phyloP scores from a whole-genome alignment of 2,113 vertebrate genomes.

The Psilopogon haemacephalus region DNA sequence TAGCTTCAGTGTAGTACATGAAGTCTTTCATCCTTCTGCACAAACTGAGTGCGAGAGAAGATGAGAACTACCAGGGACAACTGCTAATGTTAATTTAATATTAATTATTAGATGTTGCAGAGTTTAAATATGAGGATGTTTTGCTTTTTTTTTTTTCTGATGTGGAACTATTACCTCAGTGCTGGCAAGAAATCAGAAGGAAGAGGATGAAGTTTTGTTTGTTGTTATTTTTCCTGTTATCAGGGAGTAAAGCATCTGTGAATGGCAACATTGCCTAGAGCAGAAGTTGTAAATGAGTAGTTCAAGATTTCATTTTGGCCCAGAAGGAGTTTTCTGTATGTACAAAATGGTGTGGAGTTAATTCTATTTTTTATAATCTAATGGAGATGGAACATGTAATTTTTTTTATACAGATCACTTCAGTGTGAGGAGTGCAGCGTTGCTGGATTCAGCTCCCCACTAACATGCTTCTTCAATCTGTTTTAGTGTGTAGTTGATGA shows the following conservation, averaged over 20 bases:
- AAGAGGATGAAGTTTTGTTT: not conserved
- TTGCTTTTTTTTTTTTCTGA: not conserved
- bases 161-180: not conserved
- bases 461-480: conserved; percentile 9
- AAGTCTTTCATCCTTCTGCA: not conserved
- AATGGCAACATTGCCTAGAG: not conserved
- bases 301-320: not conserved
- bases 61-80: not conserved
- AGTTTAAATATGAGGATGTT: not conserved
- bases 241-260: not conserved
- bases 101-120: not conserved
- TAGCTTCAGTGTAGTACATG: not conserved
- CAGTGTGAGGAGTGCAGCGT: not conserved
- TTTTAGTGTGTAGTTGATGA: conserved; percentile 87
- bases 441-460: not conserved
- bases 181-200: not conserved
- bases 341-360: not conserved
- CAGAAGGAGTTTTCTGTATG: not conserved
- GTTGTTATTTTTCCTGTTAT: not conserved
- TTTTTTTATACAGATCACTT: conserved; percentile 1
- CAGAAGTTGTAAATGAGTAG: not conserved
- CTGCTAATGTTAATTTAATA: not conserved
- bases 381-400: not conserved
- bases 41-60: not conserved
- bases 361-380: not conserved